A percentile compares a stretch with the other conserved stretches of the same genome.
phyloP scores from a whole-genome alignment of 2,113 vertebrate genomes.

The Anarhynchus alexandrinus region DNA sequence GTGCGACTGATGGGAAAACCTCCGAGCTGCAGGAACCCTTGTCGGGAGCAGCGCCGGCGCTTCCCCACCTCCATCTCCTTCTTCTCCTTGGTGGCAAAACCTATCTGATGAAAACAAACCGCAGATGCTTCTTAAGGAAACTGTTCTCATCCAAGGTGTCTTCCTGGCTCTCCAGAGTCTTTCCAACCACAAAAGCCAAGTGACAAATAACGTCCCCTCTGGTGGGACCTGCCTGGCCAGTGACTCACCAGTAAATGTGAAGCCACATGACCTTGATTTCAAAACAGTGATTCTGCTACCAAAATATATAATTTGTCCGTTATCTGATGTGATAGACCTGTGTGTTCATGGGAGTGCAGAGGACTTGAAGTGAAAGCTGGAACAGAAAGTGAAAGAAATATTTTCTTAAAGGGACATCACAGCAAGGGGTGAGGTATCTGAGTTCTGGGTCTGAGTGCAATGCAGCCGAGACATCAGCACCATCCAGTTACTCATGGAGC shows the following conservation, averaged over 20 bases:
- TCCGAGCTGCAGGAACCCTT: background rate
- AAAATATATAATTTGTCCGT: background rate
- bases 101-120: background rate
- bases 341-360: background rate
- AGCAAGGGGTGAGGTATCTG: background rate
- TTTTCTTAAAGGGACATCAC: background rate
- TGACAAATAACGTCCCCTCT: background rate
- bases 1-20: fast-evolving
- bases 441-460: background rate
- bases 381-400: background rate
- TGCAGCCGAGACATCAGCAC: background rate
- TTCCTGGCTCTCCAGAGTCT: background rate
- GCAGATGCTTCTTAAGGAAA: background rate
- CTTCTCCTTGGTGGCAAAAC: background rate
- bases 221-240: background rate
- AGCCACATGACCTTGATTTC: background rate
- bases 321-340: background rate
- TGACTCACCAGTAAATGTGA: background rate
- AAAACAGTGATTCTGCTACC: background rate
- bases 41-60: fast-evolving
- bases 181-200: background rate
- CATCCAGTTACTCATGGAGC: background rate
- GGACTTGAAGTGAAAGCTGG: background rate
- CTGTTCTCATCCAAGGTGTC: background rate
- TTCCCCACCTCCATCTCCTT: background rate